phyloP scores from a whole-genome alignment of 2,888 invertebrate genomes.

The Dyspetes luteomarginatus region DNA sequence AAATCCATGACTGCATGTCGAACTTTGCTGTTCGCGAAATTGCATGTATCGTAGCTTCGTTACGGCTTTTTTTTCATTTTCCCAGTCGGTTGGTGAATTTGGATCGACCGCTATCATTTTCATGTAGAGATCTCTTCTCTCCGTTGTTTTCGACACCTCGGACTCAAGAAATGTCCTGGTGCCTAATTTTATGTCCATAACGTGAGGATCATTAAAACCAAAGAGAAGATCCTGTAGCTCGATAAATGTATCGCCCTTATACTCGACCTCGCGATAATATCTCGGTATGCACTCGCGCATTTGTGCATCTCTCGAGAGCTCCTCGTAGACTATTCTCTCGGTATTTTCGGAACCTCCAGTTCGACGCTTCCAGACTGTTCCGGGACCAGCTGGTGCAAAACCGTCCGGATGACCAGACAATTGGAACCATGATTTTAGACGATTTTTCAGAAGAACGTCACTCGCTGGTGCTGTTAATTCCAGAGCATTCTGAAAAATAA shows the following conservation, averaged over 20 bases:
- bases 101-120: constrained; percentile 98
- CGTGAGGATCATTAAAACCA: constrained; percentile 95
- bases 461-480: constrained; percentile 96
- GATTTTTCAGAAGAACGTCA: constrained; percentile 91
- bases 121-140: constrained; percentile 94
- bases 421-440: constrained; percentile 91
- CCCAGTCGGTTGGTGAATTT: constrained; percentile 92
- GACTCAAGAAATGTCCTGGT: constrained; percentile 97
- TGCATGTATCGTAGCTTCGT: constrained; percentile 99
- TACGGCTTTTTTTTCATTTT: constrained; percentile 92
- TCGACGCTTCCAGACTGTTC: constrained; percentile 96
- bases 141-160: constrained; percentile 94
- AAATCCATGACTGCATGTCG: constrained; percentile 96
- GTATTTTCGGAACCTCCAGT: constrained; percentile 88
- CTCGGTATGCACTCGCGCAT: constrained; percentile 91
- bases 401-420: constrained; percentile 96
- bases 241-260: constrained; percentile 93
- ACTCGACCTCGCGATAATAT: constrained; percentile 93
- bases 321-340: constrained; percentile 92
- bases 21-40: constrained; percentile 96
- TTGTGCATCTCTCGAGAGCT: constrained; percentile 89
- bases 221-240: constrained; percentile 97
- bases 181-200: constrained; percentile 99
- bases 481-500: constrained; percentile 92
- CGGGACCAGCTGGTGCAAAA: constrained; percentile 95